These are phyloP conservation scores for Condylostylus longicornis DNA, from an alignment of 1,140 invertebrate genomes.

Conservation along the genomic window DNA sequence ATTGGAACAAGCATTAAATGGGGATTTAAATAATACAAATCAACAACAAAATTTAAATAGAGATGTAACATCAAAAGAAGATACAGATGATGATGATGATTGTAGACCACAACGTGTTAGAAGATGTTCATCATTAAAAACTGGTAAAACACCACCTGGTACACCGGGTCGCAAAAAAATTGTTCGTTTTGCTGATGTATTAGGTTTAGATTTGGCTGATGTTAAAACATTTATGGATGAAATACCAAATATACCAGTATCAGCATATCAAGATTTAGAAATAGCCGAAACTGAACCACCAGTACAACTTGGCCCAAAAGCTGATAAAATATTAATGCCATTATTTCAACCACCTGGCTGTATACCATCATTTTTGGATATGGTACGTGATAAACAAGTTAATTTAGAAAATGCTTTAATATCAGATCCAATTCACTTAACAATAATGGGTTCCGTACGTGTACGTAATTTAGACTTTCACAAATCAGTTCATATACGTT, in stretches of 20 bases:
- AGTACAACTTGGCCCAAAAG: conserved; percentile 33
- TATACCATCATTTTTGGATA: conserved; percentile 58
- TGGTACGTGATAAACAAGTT: conserved; percentile 53
- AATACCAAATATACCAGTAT: conserved; percentile 72
- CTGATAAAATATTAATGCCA: conserved; percentile 45
- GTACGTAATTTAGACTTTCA: conserved; percentile 84
- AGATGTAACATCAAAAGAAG: too few species aligned
- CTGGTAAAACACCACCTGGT: conserved; percentile 78
- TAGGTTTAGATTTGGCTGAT: conserved; percentile 83
- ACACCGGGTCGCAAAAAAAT: conserved; percentile 84
- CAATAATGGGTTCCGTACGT: conserved; percentile 71
- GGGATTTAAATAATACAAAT: conserved; percentile 10
- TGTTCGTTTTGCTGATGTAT: conserved; percentile 84
- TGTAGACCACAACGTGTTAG: conserved; percentile 47
- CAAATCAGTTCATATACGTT: conserved; percentile 76
- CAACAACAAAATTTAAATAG: neutral
- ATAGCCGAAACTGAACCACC: conserved; percentile 31
- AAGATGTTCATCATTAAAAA: conserved; percentile 74
- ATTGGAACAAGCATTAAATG: too few species aligned
- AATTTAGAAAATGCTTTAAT: conserved; percentile 73
- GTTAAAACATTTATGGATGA: conserved; percentile 80
- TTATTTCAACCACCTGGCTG: conserved; percentile 72
- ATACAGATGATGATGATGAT: conserved; percentile 31
- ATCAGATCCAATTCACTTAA: conserved; percentile 50
- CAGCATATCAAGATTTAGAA: conserved; percentile 59